Percentiles rank a stretch among this genome's conserved stretches.
Conservation (phyloP, 1,140 invertebrate genomes). For the Drosophila equinoxialis region DNA sequence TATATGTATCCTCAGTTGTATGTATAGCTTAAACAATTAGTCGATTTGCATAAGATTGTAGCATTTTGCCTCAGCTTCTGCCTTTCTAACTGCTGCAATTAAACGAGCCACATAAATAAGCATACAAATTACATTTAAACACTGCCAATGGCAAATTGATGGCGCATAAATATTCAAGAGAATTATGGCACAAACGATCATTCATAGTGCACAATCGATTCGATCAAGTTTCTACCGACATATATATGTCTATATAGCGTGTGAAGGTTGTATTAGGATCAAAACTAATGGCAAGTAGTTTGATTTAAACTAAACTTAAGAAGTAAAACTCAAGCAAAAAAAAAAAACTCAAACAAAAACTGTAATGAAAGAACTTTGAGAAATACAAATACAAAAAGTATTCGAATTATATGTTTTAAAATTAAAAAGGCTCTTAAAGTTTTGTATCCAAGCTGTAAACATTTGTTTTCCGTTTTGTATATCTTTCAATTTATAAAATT, state of each 20-base stretch:
- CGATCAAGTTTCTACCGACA: not conserved
- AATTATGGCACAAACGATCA: constrained; percentile 27
- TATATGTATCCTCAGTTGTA: not conserved
- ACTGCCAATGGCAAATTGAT: constrained; percentile 41
- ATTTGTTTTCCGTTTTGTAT: no score
- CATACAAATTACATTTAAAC: constrained; percentile 7
- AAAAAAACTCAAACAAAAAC: no score
- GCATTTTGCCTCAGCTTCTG: constrained; percentile 9
- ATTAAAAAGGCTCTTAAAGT: no score
- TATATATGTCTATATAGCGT: not conserved
- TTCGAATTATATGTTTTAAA: no score
- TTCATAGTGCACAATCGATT: not conserved
- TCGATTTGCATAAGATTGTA: constrained; percentile 41
- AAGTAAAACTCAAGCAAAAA: no score
- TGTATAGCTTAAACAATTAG: constrained; percentile 10
- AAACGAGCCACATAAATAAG: constrained; percentile 34
- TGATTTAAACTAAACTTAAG: not conserved
- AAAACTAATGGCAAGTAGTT: not conserved
- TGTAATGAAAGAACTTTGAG: no score
- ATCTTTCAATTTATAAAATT: no score
- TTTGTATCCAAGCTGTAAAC: no score
- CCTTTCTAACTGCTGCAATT: constrained; percentile 7
- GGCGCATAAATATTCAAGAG: constrained; percentile 45
- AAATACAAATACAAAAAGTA: no score
- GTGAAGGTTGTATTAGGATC: no score